Evolutionary conservation across 2,113 vertebrate genomes (phyloP), one percentile per base, ranked within the genome.

Genomic region (Apeltes quadracus): DNA sequence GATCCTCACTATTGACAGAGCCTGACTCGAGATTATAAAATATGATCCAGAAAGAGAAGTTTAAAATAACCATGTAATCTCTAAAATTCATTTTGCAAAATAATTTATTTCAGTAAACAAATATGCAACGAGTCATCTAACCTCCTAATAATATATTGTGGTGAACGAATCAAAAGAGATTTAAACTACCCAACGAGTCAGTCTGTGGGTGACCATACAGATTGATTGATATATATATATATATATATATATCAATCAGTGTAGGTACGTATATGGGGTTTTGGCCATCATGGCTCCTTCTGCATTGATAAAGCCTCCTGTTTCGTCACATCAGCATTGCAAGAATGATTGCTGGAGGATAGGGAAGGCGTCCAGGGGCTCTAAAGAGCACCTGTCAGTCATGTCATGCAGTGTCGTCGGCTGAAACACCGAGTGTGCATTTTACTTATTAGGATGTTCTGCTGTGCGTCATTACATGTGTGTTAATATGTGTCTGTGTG

Each of bases 301-400:
- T 15, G 1, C 56, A 1, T 69, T 55, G 32, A 75, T 57, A 25
- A 61, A 75, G 27, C 67, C 41, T 70, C 57, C n/a, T 3, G 2
- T 56, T 69, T 48, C 27, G 48, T 68, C 59, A 27, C 58, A 34
- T 34, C 32, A 36, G 7, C 6, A 18, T 39, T 27, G 32, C 54
- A 68, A 59, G 27, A 59, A 38, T 41, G 5, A 82, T 67, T 25
- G 65, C 64, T 50, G 32, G 51, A 38, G 41, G 15, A 79, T 61
- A 10, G 29, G 7, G 53, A 61, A 59, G 9, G 56, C 54, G 72
- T 56, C 20, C 51, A 73, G 23, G 34, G 34, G 14, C 10, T 75
- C 68, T 50, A 29, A 73, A 10, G 25, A 58, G 68, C 57, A 65
- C 66, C 41, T 74, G 67, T 77, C 22, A 69, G 15, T 69, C 61